phyloP scores from a whole-genome alignment of 2,888 invertebrate genomes.

The Drosophila nr. medialis region DNA sequence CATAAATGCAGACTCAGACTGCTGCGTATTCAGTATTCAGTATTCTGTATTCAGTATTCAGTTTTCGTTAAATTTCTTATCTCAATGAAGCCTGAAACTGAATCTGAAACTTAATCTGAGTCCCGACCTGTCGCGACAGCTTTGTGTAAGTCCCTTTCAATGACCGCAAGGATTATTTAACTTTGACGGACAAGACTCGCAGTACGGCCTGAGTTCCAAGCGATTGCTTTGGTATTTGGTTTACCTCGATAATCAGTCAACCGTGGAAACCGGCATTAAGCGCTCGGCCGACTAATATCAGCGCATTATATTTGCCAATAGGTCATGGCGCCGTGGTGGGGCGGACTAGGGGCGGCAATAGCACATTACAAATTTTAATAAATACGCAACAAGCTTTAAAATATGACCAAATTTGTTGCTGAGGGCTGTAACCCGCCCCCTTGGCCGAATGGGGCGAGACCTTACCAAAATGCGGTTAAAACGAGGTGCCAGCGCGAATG shows the following conservation, averaged over 20 bases:
- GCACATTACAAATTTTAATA: conserved; percentile 41
- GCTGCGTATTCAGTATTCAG: not conserved
- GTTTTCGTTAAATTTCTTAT: not conserved
- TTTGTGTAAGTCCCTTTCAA: conserved; percentile 4
- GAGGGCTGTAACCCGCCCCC: not conserved
- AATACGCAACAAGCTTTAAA: conserved; percentile 46
- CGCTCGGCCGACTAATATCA: conserved; percentile 31
- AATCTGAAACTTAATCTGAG: not conserved
- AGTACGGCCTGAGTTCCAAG: not conserved
- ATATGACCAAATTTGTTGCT: conserved; percentile 39
- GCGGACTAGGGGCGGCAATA: conserved; percentile 2
- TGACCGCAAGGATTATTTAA: conserved; percentile 21
- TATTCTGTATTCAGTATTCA: not conserved
- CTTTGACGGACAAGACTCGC: conserved; percentile 3
- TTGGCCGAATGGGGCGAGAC: conserved; percentile 34
- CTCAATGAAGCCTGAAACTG: not conserved
- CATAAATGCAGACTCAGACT: not conserved
- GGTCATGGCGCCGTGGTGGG: not conserved
- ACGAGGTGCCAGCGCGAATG: not conserved
- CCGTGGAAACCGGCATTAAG: conserved; percentile 38
- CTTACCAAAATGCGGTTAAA: conserved; percentile 45
- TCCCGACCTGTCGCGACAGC: conserved; percentile 2
- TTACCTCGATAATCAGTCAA: conserved; percentile 43
- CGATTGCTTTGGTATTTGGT: conserved; percentile 33
- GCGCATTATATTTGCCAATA: conserved; percentile 10